A percentile compares a stretch with the other conserved stretches of the same genome.
These are phyloP conservation scores for Pseudococcus viburni DNA, from an alignment of 2,888 invertebrate species.

Conservation along the genomic window DNA sequence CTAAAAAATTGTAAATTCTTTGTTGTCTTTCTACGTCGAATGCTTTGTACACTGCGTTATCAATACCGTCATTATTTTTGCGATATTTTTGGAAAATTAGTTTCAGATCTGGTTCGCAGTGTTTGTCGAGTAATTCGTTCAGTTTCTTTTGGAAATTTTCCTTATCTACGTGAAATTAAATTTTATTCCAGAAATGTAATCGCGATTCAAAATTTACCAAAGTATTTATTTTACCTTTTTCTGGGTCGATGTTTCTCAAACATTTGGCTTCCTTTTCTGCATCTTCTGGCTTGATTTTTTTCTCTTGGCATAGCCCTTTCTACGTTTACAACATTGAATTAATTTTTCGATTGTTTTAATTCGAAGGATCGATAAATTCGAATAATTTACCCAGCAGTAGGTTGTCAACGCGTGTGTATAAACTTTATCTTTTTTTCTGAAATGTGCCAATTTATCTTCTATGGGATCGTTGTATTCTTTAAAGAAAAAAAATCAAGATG, in stretches of 20 bases:
- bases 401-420: no score
- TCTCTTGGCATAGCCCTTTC: neutral
- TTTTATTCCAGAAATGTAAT: no score
- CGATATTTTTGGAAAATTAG: constrained; percentile 12
- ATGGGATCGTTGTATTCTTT: no score
- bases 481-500: no score
- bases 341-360: no score
- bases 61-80: neutral
- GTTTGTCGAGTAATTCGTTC: neutral
- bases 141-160: neutral
- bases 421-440: no score
- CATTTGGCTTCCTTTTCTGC: neutral
- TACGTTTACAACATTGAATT: neutral
- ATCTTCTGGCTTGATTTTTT: neutral
- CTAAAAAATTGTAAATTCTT: neutral
- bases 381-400: no score
- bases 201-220: no score
- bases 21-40: neutral
- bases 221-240: neutral
- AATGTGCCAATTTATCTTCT: no score
- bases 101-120: neutral
- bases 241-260: neutral
- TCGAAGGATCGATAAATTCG: no score
- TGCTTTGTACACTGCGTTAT: neutral
- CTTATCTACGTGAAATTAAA: neutral